Evolutionary conservation across 2,113 vertebrate species (phyloP).

Genomic region (Syngnathus typhle): DNA sequence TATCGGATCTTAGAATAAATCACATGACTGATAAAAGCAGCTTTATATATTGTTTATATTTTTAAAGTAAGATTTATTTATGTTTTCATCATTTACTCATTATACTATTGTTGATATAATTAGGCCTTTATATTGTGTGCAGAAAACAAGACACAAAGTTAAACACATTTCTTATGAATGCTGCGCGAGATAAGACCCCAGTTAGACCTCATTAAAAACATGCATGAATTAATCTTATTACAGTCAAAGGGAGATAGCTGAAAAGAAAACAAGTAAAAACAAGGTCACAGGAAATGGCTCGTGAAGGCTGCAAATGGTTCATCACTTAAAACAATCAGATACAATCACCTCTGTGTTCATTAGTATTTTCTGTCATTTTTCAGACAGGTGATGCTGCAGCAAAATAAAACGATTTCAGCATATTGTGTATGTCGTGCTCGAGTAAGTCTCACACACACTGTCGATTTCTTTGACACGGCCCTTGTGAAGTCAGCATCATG

Average conservation of each 20-base stretch:
- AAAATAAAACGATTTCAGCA: slow-evolving; percentile 28
- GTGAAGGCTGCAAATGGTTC: slow-evolving; percentile 31
- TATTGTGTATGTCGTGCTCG: slow-evolving; percentile 39
- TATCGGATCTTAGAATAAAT: too few species aligned
- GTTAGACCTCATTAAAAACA: not conserved
- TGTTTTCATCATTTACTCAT: too few species aligned
- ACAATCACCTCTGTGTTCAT: slow-evolving; percentile 25
- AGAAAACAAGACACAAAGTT: not conserved
- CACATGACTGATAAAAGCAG: too few species aligned
- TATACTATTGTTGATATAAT: too few species aligned
- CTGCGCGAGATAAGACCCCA: not conserved
- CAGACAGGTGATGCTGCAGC: slow-evolving; percentile 33
- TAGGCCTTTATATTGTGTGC: not conserved
- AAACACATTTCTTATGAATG: not conserved
- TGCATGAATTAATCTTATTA: not conserved
- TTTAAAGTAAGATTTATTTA: too few species aligned
- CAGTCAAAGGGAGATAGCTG: not conserved
- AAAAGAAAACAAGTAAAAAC: slow-evolving; percentile 8
- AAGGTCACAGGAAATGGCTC: slow-evolving; percentile 39
- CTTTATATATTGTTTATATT: too few species aligned
- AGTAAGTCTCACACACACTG: slow-evolving; percentile 12
- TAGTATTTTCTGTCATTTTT: slow-evolving; percentile 23
- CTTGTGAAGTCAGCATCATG: slow-evolving; percentile 35
- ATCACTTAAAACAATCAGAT: slow-evolving; percentile 24
- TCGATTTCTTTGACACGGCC: slow-evolving; percentile 28